Base-by-base conservation (phyloP, 1,140 invertebrate genomes). In the Brachionus koreanus region DNA sequence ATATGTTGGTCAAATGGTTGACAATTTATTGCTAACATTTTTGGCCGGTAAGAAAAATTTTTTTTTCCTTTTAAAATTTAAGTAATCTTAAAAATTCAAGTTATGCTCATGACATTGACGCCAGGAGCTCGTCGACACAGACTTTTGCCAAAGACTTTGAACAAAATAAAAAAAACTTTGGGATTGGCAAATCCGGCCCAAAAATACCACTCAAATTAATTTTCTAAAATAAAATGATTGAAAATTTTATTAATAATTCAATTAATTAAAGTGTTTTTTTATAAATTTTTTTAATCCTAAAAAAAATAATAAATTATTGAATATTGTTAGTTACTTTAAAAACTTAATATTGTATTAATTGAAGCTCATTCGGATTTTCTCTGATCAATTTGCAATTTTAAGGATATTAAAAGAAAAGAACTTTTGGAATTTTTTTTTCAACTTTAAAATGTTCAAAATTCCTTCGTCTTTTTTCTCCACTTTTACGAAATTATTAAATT, bases 1-100 rank as follows among this genome's bases (percentile, higher is more conserved):
- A 19, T 82, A 65, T 82, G 39, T 65, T 46, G 79, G 79, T 49
- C 79, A 82, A 69, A 65, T 39, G 16, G 61, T 82, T 33, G 79
- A 82, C 33, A 82, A 82, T 49, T 65, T 82, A 33, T 19, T 82
- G 7, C 16, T 82, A 10, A 82, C 35, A 7, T 82, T 61, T 82
- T 67, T 82, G 19, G 49, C 74, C 19, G 35, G 72, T 75, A 75
- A 52, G 33, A 37, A 33, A 69, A 69, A 69, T 69, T 37, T 39
- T n/a, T n/a, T n/a, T n/a, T n/a, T n/a, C n/a, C 33, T 2, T 0
- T 6, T 69, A 35, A 72, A 72, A 39, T n/a, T 42, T 72, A 9
- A 2, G 42, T 43, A 5, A 35, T 37, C n/a, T 57, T 57, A 57
- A 57, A 16, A 57, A 6, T 72, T 16, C 0, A 72, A 61, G 75